phyloP scores from a whole-genome alignment of 2,888 invertebrate species.

The Machimus atricapillus region DNA sequence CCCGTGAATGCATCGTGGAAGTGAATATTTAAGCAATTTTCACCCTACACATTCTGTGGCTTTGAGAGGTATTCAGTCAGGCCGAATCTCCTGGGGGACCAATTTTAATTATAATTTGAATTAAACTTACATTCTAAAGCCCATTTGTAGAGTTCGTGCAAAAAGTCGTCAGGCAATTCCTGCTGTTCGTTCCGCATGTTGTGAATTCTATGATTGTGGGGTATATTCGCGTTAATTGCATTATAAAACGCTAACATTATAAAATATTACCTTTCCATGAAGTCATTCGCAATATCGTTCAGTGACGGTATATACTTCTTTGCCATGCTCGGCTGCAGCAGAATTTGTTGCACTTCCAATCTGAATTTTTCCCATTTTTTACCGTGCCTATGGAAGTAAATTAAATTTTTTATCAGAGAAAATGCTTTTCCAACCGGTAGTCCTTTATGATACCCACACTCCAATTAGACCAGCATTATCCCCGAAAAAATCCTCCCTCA shows the following conservation, averaged over 20 bases:
- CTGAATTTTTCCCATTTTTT: slow-evolving; percentile 86
- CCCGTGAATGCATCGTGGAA: not conserved
- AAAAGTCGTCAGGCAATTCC: slow-evolving; percentile 81
- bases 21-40: not conserved
- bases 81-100: not conserved
- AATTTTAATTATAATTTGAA: not conserved
- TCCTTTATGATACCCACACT: slow-evolving; percentile 63
- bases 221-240: not conserved
- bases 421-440: not conserved
- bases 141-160: slow-evolving; percentile 91
- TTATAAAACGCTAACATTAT: slow-evolving; percentile 1
- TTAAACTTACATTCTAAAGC: slow-evolving; percentile 83
- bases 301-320: slow-evolving; percentile 77
- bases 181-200: slow-evolving; percentile 68
- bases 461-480: slow-evolving; percentile 77
- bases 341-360: slow-evolving; percentile 81
- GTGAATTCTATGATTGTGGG: slow-evolving; percentile 66
- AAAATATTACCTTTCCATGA: slow-evolving; percentile 69
- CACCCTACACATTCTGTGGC: not conserved
- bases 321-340: slow-evolving; percentile 81
- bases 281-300: slow-evolving; percentile 78
- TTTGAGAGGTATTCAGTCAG: not conserved
- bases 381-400: slow-evolving; percentile 72
- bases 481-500: slow-evolving; percentile 74
- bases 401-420: slow-evolving; percentile 3